Percentiles rank a stretch among this genome's conserved stretches.
These are phyloP conservation scores for Agrilus planipennis DNA, from an alignment of 1,140 invertebrate species.

Conservation along the genomic window DNA sequence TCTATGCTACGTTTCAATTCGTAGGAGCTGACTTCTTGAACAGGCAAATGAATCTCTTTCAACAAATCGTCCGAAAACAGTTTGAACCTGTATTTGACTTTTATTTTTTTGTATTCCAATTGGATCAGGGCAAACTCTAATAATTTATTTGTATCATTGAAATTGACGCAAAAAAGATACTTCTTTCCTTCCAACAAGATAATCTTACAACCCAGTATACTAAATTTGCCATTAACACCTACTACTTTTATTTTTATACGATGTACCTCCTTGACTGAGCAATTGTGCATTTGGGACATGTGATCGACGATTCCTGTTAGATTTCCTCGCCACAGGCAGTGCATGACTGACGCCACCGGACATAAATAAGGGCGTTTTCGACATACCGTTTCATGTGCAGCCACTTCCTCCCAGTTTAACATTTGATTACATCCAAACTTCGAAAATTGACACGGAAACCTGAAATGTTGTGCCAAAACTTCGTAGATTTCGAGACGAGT, in stretches of 20 bases:
- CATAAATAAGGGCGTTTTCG: not conserved
- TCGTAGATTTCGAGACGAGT: no score
- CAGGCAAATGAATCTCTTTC: no score
- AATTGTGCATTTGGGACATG: not conserved
- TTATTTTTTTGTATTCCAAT: no score
- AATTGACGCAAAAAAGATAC: no score
- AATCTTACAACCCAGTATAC: not conserved
- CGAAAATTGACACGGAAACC: not conserved
- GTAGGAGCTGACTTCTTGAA: not conserved
- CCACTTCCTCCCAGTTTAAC: not conserved
- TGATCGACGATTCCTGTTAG: not conserved
- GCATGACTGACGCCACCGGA: not conserved
- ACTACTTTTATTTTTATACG: not conserved
- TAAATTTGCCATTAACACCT: not conserved
- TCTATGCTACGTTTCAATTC: conserved; percentile 1
- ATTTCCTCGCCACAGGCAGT: not conserved
- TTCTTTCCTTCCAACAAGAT: not conserved
- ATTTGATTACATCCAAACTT: not conserved
- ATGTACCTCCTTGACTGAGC: no score
- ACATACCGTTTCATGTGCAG: not conserved
- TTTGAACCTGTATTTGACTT: no score
- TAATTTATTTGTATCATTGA: no score
- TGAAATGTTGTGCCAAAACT: no score
- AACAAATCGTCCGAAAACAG: no score
- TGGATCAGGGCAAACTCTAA: no score